These are phyloP conservation scores for Hormaphis cornu DNA, from an alignment of 1,140 invertebrate species.

Conservation along the genomic window DNA sequence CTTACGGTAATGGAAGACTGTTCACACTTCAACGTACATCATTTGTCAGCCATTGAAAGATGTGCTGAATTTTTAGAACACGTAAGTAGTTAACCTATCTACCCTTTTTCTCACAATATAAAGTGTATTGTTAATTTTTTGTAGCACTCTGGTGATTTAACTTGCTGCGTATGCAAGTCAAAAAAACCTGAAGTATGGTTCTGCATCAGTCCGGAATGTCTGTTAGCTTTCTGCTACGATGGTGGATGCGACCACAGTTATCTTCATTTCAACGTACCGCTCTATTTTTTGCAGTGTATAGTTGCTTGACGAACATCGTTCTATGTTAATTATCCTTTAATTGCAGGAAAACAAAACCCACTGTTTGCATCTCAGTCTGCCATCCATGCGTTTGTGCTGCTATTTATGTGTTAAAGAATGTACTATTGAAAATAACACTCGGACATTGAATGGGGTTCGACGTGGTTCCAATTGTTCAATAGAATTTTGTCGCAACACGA, in stretches of 20 bases:
- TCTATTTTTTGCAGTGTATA: slow-evolving; percentile 5
- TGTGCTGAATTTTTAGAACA: slow-evolving; percentile 17
- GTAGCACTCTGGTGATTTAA: not conserved
- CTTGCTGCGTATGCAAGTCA: slow-evolving; percentile 53
- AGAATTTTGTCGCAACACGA: slow-evolving; percentile 6
- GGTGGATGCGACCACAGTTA: slow-evolving; percentile 67
- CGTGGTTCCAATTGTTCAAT: slow-evolving; percentile 10
- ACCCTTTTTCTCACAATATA: no score
- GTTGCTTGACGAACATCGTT: not conserved
- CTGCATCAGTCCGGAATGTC: slow-evolving; percentile 66
- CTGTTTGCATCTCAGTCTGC: slow-evolving; percentile 72
- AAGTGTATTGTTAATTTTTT: no score
- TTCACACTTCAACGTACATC: slow-evolving; percentile 13
- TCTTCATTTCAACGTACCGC: slow-evolving; percentile 54
- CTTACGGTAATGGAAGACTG: slow-evolving; percentile 1
- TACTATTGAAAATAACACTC: slow-evolving; percentile 40
- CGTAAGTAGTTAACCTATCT: not conserved
- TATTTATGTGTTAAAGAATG: slow-evolving; percentile 70
- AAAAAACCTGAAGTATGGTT: slow-evolving; percentile 71
- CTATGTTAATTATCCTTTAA: slow-evolving; percentile 14
- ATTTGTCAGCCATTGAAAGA: slow-evolving; percentile 15
- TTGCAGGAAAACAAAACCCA: slow-evolving; percentile 58
- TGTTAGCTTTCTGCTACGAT: slow-evolving; percentile 69
- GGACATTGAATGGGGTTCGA: slow-evolving; percentile 20
- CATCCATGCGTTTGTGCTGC: slow-evolving; percentile 74